Percentiles rank a stretch among this genome's conserved stretches.
Evolutionary conservation across 2,888 invertebrate genomes (phyloP).

Genomic region (Ephialtes manifestator): DNA sequence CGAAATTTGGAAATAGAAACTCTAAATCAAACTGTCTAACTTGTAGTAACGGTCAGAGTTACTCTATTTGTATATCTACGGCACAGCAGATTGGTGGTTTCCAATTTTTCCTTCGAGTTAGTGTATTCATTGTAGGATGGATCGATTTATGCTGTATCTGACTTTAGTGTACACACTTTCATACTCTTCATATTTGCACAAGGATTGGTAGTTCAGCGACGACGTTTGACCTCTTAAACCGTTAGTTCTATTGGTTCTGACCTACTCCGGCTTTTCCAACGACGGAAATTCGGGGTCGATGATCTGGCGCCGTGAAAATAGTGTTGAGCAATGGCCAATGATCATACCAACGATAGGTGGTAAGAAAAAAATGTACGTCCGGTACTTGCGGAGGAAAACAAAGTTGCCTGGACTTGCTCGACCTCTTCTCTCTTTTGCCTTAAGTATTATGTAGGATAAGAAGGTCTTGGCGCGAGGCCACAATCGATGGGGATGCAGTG

Average conservation of each 20-base stretch:
- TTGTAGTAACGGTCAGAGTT: neutral
- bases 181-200: neutral
- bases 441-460: constrained; percentile 82
- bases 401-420: constrained; percentile 68
- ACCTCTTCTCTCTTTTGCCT: constrained; percentile 73
- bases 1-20: neutral
- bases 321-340: constrained; percentile 24
- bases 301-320: constrained; percentile 5
- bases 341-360: constrained; percentile 4
- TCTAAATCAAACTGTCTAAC: neutral
- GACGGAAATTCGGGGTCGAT: neutral
- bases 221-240: constrained; percentile 3
- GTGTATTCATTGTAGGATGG: neutral
- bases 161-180: neutral
- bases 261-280: neutral
- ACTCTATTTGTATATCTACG: neutral
- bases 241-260: neutral
- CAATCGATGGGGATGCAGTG: constrained; percentile 81
- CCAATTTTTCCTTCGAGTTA: neutral
- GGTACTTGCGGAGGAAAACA: constrained; percentile 30
- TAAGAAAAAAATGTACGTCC: constrained; percentile 34
- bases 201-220: constrained; percentile 16
- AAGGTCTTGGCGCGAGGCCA: constrained; percentile 80
- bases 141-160: neutral
- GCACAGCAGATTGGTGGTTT: neutral